A percentile compares a stretch with the other conserved stretches of the same genome.
Conservation (phyloP, 1,140 invertebrate genomes). For the Papilio dardanus region DNA sequence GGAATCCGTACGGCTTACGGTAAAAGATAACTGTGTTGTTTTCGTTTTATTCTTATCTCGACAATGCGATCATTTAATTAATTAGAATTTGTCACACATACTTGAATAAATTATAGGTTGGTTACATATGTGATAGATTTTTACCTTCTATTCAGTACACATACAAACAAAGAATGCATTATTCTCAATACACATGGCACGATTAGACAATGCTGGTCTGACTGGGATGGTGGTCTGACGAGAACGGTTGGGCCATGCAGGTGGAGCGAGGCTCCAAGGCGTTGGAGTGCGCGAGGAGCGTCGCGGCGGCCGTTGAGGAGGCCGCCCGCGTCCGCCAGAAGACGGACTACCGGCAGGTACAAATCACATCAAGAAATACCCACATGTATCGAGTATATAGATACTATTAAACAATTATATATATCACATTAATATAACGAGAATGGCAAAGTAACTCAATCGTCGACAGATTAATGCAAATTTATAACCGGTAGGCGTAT, state of each 20-base stretch:
- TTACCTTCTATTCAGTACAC: no score
- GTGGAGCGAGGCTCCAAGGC: slow-evolving; percentile 72
- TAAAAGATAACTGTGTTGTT: slow-evolving; percentile 2
- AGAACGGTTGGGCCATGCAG: slow-evolving; percentile 47
- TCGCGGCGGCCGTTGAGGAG: slow-evolving; percentile 63
- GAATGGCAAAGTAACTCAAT: background rate
- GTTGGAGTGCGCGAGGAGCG: slow-evolving; percentile 73
- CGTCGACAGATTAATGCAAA: background rate
- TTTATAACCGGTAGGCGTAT: slow-evolving; percentile 6
- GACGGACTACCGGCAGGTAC: slow-evolving; percentile 78
- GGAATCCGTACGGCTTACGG: slow-evolving; percentile 7
- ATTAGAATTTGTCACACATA: background rate
- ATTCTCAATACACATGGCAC: slow-evolving; percentile 30
- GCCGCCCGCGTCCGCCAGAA: slow-evolving; percentile 65
- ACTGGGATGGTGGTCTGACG: slow-evolving; percentile 50
- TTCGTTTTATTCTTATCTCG: slow-evolving; percentile 18
- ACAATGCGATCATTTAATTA: slow-evolving; percentile 2
- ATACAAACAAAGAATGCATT: no score
- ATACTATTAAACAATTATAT: slow-evolving; percentile 6
- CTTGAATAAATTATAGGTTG: background rate
- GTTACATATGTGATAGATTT: no score
- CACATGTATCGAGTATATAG: background rate
- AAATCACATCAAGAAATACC: slow-evolving; percentile 1
- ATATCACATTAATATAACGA: slow-evolving; percentile 5
- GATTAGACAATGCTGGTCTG: slow-evolving; percentile 21